Evolutionary conservation across 1,140 invertebrate species (phyloP), one percentile per base, ranked within the genome.

Genomic region (Drosophila biarmipes): DNA sequence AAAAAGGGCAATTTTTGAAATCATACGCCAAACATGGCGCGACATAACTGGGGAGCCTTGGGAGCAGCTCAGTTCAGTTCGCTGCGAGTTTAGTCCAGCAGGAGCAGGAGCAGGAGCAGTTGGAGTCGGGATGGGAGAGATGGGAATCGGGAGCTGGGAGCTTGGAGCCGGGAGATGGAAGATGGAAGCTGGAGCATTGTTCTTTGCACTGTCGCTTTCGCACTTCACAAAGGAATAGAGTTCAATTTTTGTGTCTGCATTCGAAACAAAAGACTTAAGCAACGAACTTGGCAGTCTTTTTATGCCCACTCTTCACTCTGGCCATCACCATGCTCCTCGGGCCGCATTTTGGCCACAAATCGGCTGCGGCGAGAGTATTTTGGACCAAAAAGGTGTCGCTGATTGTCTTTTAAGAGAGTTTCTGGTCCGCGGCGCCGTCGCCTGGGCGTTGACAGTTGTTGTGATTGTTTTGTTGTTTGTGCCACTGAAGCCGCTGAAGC

Each of bases 341-440:
- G n/a, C 38, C 4, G 15, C 11, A 55, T 48, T 52, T 73, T 54
- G 55, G 63, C 40, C 53, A 46, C 62, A 48, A 53, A 69, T 66
- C 34, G 40, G 53, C 84, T 67, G 61, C 78, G 77, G 72, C 78
- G 78, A 81, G 66, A 90, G 85, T 89, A 90, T 90, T 90, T 90
- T 90, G 87, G 73, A 78, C 82, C 80, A 89, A 90, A 90, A 87
- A 90, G 89, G 87, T 90, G 87, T 90, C 82, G 87, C 89, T 89
- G 87, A 90, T 90, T 90, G 87, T 91, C 87, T 90, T 91, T 90
- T 89, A 91, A 90, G 82, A 87, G 87, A 90, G 77, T 69, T 69
- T 69, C 63, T 69, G 89, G 79, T 69, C 73, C 68, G 68, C 84
- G 84, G 74, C 82, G 82, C 82, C 82, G 80, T 87, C 78, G 82